A percentile compares a stretch with the other conserved stretches of the same genome.
Evolutionary conservation across 2,888 invertebrate species (phyloP).

Genomic region (Agonopterix arenella): DNA sequence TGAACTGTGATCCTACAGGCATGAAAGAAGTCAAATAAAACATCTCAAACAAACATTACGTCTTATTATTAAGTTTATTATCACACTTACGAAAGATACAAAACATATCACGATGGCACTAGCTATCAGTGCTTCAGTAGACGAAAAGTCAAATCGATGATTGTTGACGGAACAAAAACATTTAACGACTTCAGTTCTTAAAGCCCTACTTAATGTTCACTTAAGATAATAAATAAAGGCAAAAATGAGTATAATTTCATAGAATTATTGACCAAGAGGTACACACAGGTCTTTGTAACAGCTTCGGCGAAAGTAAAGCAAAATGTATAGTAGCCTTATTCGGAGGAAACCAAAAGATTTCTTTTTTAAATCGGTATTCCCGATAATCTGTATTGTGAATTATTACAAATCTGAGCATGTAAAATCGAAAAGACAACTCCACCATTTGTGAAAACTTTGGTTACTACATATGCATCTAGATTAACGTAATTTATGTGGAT

Average conservation of each 20-base stretch:
- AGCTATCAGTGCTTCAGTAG: slow-evolving; percentile 69
- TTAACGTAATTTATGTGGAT: neutral
- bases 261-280: too few species aligned
- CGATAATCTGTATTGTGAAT: too few species aligned
- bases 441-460: too few species aligned
- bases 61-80: slow-evolving; percentile 69
- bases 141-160: slow-evolving; percentile 35
- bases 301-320: too few species aligned
- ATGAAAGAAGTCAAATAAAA: slow-evolving; percentile 21
- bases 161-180: slow-evolving; percentile 22
- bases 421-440: too few species aligned
- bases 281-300: too few species aligned
- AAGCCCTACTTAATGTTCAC: slow-evolving; percentile 3
- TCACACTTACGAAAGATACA: slow-evolving; percentile 75
- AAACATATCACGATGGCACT: slow-evolving; percentile 76
- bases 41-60: slow-evolving; percentile 22
- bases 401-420: too few species aligned
- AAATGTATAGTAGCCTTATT: too few species aligned
- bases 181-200: neutral
- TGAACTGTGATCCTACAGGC: too few species aligned
- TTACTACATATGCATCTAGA: neutral
- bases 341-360: too few species aligned
- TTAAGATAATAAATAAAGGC: slow-evolving; percentile 27
- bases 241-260: slow-evolving; percentile 18
- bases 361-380: too few species aligned